Evolutionary conservation across 1,140 invertebrate genomes (phyloP), one percentile per base, ranked within the genome.

Genomic region (Drosophila parabipectinata): DNA sequence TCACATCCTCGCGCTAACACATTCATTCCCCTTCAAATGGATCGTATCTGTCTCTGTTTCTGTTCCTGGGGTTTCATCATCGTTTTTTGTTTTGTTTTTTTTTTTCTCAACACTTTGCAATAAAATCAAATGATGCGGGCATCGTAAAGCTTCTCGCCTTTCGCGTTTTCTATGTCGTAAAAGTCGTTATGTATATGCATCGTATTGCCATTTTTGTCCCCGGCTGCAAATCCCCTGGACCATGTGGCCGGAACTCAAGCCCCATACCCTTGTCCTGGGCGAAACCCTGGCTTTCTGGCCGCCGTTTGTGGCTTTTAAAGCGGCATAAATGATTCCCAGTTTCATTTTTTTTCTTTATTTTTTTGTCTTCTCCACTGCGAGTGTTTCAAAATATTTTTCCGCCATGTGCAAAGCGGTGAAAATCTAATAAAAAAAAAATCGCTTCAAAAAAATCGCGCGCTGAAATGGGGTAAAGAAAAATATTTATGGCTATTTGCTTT

Each of bases 61-160:
- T 18, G 60, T 39, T 53, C 24, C 39, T 34, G 39, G 15, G 28
- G 14, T 56, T 50, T 30, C 7, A 30, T 37, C 34, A 37, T 3
- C 55, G 28, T 15, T 34, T 26, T 52, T 32, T 15, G 15, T 15
- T 15, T 15, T 15, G 0, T 15, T 32, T 18, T 34, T 26, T 52
- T 32, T 15, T 53, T 58, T 51, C 44, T 60, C 66, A 72, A 72
- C 83, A 88, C 78, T 82, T 76, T 79, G 75, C 78, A 87, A 87
- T 87, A 88, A 87, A 87, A 87, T 87, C 83, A 87, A 87, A 87
- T 87, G 82, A 88, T 82, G 82, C 83, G 83, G 75, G 83, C 59
- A 88, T 88, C 82, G 83, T 87, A 87, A 87, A 87, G 82, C 75
- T 79, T 32, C 69, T 61, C 78, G 56, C 56, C 71, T 62, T 57